A percentile compares a stretch with the other conserved stretches of the same genome.
Evolutionary conservation across 2,113 vertebrate genomes (phyloP).

Genomic region (Indicator indicator): DNA sequence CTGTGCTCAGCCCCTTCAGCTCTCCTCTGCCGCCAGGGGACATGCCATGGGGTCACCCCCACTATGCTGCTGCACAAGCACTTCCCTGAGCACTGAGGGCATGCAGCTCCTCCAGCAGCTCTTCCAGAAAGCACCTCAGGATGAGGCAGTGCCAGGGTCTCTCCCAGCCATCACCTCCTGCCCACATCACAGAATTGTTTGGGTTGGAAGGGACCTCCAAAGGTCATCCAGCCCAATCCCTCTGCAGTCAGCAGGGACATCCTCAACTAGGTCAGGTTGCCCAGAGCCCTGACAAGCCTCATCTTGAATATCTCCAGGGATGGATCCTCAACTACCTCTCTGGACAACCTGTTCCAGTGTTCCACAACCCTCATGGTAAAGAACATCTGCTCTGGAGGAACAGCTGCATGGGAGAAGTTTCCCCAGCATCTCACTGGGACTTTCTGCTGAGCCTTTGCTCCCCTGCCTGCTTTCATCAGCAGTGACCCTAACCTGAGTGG

Average conservation of each 20-base stretch:
- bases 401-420: not conserved
- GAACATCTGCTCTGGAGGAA: not conserved
- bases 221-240: no score
- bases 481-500: not conserved
- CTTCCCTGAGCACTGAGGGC: accelerated
- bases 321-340: no score
- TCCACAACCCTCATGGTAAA: no score
- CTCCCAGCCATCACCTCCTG: not conserved
- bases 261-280: no score
- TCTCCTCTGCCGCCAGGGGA: accelerated
- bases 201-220: no score
- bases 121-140: not conserved
- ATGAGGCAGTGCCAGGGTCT: not conserved
- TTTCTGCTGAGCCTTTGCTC: not conserved
- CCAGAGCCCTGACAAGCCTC: no score
- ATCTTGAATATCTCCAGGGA: no score
- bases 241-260: no score
- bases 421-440: not conserved
- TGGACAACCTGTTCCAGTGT: no score
- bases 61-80: not conserved
- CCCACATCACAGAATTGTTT: not conserved
- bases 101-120: not conserved
- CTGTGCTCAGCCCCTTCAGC: not conserved
- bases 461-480: not conserved
- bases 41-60: accelerated